Percentiles rank a stretch among this genome's conserved stretches.
Evolutionary conservation across 2,888 invertebrate genomes (phyloP).

Genomic region (Schizotus pectinicornis): DNA sequence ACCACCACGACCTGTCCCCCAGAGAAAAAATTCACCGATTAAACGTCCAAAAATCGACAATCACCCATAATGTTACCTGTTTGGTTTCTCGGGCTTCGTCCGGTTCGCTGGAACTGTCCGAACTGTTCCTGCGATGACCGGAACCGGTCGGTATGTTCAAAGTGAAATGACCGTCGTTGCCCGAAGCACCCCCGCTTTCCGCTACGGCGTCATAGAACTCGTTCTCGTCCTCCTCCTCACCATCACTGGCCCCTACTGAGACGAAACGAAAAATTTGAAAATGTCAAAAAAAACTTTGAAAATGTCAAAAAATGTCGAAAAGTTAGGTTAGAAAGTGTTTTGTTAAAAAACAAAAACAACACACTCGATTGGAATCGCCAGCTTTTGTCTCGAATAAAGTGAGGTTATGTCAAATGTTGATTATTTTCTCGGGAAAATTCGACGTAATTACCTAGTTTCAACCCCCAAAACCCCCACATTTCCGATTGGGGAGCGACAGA

Average conservation of each 20-base stretch:
- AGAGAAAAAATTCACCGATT: constrained; percentile 17
- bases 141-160: constrained; percentile 67
- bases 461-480: too few relatives aligned
- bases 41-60: not conserved
- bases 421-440: too few relatives aligned
- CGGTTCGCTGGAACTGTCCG: constrained; percentile 62
- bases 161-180: constrained; percentile 61
- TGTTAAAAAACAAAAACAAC: not conserved
- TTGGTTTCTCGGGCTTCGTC: constrained; percentile 59
- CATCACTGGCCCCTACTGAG: constrained; percentile 63
- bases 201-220: constrained; percentile 71
- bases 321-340: not conserved
- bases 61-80: constrained; percentile 56
- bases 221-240: constrained; percentile 79
- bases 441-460: too few relatives aligned
- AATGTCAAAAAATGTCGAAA: not conserved
- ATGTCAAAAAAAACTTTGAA: not conserved
- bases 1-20: constrained; percentile 53
- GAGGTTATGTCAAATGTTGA: constrained; percentile 36
- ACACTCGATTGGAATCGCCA: constrained; percentile 12
- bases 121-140: constrained; percentile 53
- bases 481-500: too few relatives aligned
- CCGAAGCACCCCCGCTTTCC: constrained; percentile 49
- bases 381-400: constrained; percentile 10
- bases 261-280: not conserved